Evolutionary conservation across 2,113 vertebrate genomes (phyloP).

Genomic region (Polypterus senegalus): DNA sequence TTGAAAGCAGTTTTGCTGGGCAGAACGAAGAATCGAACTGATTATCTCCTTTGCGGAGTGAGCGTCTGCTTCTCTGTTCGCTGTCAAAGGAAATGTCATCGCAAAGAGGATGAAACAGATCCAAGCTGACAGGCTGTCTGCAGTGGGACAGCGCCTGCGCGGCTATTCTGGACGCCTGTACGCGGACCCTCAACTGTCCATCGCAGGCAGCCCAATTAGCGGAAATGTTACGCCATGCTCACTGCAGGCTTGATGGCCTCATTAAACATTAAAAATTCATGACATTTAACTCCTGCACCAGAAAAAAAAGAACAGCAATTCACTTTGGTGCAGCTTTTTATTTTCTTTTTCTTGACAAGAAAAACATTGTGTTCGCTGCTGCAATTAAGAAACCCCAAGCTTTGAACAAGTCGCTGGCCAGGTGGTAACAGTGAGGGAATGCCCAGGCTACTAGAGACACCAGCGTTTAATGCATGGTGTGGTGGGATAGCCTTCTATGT

Average conservation of each 20-base stretch:
- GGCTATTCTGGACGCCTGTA: too few relatives aligned
- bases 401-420: too few relatives aligned
- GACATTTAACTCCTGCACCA: conserved; percentile 49
- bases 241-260: conserved; percentile 51
- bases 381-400: too few relatives aligned
- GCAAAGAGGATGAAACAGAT: conserved; percentile 14
- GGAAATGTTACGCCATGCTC: conserved; percentile 58
- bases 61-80: conserved; percentile 11
- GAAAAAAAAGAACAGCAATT: conserved; percentile 33
- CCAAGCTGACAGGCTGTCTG: conserved; percentile 13
- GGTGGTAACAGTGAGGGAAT: too few relatives aligned
- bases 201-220: conserved; percentile 24
- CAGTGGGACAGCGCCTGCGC: background rate
- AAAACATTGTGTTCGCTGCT: conserved; percentile 6
- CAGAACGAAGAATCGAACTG: conserved; percentile 8
- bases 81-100: conserved; percentile 22
- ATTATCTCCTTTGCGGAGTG: conserved; percentile 19
- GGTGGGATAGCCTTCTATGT: too few relatives aligned
- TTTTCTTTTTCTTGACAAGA: conserved; percentile 15
- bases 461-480: too few relatives aligned
- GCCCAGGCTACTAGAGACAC: too few relatives aligned
- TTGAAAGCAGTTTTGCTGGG: too few relatives aligned
- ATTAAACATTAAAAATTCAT: conserved; percentile 66
- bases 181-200: conserved; percentile 16
- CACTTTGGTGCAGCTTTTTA: background rate